Base-by-base conservation (phyloP, 2,888 invertebrate species). In the Rhyacophila evoluta region DNA sequence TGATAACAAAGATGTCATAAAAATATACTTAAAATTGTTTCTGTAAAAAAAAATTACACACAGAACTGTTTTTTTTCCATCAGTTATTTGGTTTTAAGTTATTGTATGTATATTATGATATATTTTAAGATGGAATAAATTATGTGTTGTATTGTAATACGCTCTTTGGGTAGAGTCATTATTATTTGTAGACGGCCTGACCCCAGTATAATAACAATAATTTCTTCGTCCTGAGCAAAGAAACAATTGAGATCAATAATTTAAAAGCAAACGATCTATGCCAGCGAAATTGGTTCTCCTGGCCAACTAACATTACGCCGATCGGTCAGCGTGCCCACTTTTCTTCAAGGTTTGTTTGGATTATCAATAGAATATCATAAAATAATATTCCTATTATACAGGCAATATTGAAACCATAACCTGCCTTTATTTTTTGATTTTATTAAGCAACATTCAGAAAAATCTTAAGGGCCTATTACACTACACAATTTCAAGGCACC, bases 171-270 rank as follows among this genome's bases (percentile, higher is more conserved):
- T 19, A 25, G 55, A 55, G 55, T 55, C 55, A 8, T 55, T 55
- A 55, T 55, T 55, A 55, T 55, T 19, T 55, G 55, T 55, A 55
- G 55, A 55, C 55, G 25, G 55, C 8, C 55, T 55, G 55, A 55
- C 55, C 55, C 55, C 55, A 55, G 10, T 19, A 55, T 55, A 74
- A 80, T 74, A 77, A 71, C 79, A 74, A 77, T 80, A 74, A 80
- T 77, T 77, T 74, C 68, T 39, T 38, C 38, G 71, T 72, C 36
- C 37, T 72, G 75, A 77, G 74, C 80, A 75, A 80, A 77, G 80
- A 78, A 78, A 80, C 80, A 77, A 80, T 73, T 70, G 29, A 67
- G 77, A 78, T 75, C 80, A 74, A 75, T 77, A 80, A 77, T 80
- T 75, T 77, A 78, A 80, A 68, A 72, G 75, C 72, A 71, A 79